These are phyloP conservation scores for Pampusana beccarii DNA, from an alignment of 2,113 vertebrate species.

Conservation along the genomic window DNA sequence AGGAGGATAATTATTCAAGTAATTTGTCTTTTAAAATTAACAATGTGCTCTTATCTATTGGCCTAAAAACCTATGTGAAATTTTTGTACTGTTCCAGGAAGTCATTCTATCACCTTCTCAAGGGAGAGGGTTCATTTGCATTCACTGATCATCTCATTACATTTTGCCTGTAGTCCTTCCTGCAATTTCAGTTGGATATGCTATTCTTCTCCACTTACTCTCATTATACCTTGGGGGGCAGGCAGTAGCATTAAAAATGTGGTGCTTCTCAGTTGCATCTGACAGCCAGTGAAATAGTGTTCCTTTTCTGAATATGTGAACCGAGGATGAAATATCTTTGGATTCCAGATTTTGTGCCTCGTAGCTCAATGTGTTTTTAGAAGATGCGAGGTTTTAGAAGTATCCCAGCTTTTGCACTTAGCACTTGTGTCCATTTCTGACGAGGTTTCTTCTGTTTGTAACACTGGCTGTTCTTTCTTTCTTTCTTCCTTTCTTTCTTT, in stretches of 20 bases:
- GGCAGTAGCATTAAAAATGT: background rate
- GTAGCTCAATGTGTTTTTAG: background rate
- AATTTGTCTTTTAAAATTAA: constrained; percentile 55
- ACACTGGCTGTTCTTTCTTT: background rate
- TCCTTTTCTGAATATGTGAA: background rate
- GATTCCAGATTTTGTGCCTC: background rate
- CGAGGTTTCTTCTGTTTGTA: background rate
- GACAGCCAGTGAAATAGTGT: background rate
- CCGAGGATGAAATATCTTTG: background rate
- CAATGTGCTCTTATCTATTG: constrained; percentile 30
- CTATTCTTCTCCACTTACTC: background rate
- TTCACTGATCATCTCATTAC: constrained; percentile 23
- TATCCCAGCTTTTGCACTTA: background rate
- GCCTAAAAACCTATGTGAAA: background rate
- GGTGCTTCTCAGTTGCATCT: background rate
- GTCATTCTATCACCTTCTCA: background rate
- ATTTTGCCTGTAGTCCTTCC: constrained; percentile 13
- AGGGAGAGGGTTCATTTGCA: constrained; percentile 27
- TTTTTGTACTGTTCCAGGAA: background rate
- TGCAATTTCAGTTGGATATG: background rate
- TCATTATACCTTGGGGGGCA: background rate
- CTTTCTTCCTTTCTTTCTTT: too few species aligned
- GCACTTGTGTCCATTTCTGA: background rate
- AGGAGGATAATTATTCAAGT: constrained; percentile 31
- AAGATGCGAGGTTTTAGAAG: background rate